Percentiles rank a stretch among this genome's conserved stretches.
Conservation (phyloP, 2,113 vertebrate genomes). For the Archocentrus centrarchus region DNA sequence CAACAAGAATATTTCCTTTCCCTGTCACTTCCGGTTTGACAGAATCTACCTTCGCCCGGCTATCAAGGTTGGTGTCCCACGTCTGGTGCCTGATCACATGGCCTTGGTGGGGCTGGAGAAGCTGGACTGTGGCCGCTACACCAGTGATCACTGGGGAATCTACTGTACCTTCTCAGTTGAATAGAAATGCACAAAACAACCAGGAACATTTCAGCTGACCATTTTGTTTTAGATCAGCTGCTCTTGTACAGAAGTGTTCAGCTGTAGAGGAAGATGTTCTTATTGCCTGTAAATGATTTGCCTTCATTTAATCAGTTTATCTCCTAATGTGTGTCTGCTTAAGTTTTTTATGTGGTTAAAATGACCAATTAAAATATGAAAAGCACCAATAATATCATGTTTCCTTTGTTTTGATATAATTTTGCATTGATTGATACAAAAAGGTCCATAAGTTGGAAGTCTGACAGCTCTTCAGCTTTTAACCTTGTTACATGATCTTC, state of each 20-base stretch:
- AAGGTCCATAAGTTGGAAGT: accelerated
- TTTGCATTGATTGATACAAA: accelerated
- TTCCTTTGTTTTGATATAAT: not conserved
- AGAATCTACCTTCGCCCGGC: slow-evolving; percentile 86
- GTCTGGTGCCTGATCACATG: slow-evolving; percentile 86
- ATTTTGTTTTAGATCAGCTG: not conserved
- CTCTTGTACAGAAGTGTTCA: not conserved
- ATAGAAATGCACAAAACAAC: slow-evolving; percentile 15
- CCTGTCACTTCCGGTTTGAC: slow-evolving; percentile 90
- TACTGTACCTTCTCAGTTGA: slow-evolving; percentile 83
- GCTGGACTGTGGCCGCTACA: slow-evolving; percentile 91
- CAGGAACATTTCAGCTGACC: accelerated
- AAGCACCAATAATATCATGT: not conserved
- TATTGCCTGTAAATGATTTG: not conserved
- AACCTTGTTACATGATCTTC: not conserved
- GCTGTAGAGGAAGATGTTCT: not conserved
- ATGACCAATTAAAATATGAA: not conserved
- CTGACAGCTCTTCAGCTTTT: not conserved
- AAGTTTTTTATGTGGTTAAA: slow-evolving; percentile 10
- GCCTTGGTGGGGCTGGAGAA: slow-evolving; percentile 91
- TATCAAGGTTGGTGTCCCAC: slow-evolving; percentile 36
- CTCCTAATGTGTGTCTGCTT: not conserved
- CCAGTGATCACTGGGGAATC: slow-evolving; percentile 97
- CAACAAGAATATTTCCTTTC: slow-evolving; percentile 80
- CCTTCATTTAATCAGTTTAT: not conserved